Percentiles rank a stretch among this genome's conserved stretches.
phyloP scores from a whole-genome alignment of 2,888 invertebrate species.

The Eudemis profundana region DNA sequence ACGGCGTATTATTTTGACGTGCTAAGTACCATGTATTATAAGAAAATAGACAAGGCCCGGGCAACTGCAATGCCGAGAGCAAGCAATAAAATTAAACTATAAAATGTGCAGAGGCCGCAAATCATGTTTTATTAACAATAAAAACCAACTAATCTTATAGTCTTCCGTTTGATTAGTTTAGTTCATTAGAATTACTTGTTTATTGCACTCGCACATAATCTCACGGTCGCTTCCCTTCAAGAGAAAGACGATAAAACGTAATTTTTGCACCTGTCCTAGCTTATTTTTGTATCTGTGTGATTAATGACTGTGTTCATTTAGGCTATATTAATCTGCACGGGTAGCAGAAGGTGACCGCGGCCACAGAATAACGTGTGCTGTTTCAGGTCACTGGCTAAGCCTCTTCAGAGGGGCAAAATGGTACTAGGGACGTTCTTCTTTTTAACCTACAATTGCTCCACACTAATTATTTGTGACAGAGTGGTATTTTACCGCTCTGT shows the following conservation, averaged over 20 bases:
- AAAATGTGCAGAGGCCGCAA: slow-evolving; percentile 15
- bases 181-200: slow-evolving; percentile 32
- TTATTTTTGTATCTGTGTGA: neutral
- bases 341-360: too few species aligned
- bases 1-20: neutral
- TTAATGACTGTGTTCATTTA: too few species aligned
- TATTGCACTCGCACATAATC: slow-evolving; percentile 21
- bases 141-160: slow-evolving; percentile 21
- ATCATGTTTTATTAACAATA: slow-evolving; percentile 27
- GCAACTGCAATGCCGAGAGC: neutral
- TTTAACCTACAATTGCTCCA: too few species aligned
- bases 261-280: neutral
- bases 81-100: slow-evolving; percentile 21
- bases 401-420: too few species aligned
- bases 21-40: slow-evolving; percentile 4
- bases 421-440: too few species aligned
- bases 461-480: too few species aligned
- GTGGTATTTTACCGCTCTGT: too few species aligned
- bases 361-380: too few species aligned
- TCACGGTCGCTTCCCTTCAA: slow-evolving; percentile 13
- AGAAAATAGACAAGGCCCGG: slow-evolving; percentile 1
- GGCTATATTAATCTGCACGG: too few species aligned
- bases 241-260: neutral
- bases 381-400: too few species aligned
- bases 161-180: slow-evolving; percentile 22